Base-by-base conservation (phyloP, 1,140 invertebrate genomes). In the Berghia stephanieae region DNA sequence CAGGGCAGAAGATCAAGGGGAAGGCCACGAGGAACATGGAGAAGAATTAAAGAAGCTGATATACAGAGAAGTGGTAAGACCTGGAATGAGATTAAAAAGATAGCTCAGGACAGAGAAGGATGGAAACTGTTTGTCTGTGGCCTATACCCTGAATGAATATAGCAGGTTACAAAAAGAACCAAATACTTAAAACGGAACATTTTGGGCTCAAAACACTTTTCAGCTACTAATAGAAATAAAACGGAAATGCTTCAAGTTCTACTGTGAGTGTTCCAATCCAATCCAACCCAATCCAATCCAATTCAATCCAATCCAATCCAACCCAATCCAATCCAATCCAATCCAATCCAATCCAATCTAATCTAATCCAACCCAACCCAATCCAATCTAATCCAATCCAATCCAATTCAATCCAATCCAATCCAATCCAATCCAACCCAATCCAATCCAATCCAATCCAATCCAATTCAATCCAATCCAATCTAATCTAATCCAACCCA, bases 311-410 rank as follows among this genome's bases (percentile, higher is more conserved):
- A 38, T 63, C 72, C 72, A 75, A 36, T 60, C 75, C 75, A 40
- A 36, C 63, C 72, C 55, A 75, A 21, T 75, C 72, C 72, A 75
- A 55, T 75, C 75, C 75, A 75, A 40, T 76, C 75, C 72, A 63
- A 42, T 75, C 52, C 52, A 76, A 68, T 68, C 75, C 75, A 76
- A 49, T 46, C 75, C 75, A 68, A 66, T 76, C 63, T 63, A 69
- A 46, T 76, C 63, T 44, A 52, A 68, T 76, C 63, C 75, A 69
- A 46, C 68, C 75, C 75, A 49, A 69, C 52, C 75, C 75, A 77
- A 77, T 69, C 63, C 75, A 69, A 77, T 77, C 60, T 36, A 76
- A 43, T 67, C 63, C 75, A 68, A 76, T 68, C 75, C 66, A 68
- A 44, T 67, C 66, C 60, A 24, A 63, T 67, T 36, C 40, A 44